Base-by-base conservation (phyloP, 2,888 invertebrate genomes). In the Diaphora mendica region DNA sequence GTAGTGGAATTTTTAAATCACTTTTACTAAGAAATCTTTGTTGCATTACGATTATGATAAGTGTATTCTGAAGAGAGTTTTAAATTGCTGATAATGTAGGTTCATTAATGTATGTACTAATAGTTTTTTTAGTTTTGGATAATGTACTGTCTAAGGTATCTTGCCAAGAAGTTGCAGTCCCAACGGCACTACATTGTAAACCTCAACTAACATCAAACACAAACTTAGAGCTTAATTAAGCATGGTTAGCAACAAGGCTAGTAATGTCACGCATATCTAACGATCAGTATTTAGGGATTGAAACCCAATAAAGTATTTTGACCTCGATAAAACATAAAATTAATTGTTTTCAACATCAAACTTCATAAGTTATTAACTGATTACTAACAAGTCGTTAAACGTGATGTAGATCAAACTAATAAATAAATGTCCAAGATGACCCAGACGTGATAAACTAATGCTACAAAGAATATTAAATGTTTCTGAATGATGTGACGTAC, bases 1-100 rank as follows among this genome's bases (percentile, higher is more conserved):
- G 72, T 67, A 67, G 51, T 4, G 7, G 35, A 70, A 33, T 64
- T 77, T 75, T 69, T 23, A 64, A 76, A 78, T 69, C 33, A 55
- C 7, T 69, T 30, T 55, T 68, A 55, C n/a, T 44, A 7, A 62
- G 15, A 44, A 39, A n/a, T 17, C 15, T 44, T 42, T 9, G 26
- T 44, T 17, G 35, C n/a, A n/a, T 65, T 39, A 17, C 30, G 30
- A 64, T 20, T 30, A 64, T 64, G 2, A 64, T 64, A 55, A 55
- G 23, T 55, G 51, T 55, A 20, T 55, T 9, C n/a, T n/a, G 11
- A 20, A 11, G 51, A 55, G 51, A n/a, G 51, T 51, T 17, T 20
- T 48, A 48, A 48, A 20, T 20, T 4, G 7, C n/a, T 26, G n/a
- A 26, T 26, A 23, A 59, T n/a, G n/a, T 23, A 51, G n/a, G 55